Conservation (phyloP, 1,140 invertebrate genomes). For the Pseudoatta argentina region DNA sequence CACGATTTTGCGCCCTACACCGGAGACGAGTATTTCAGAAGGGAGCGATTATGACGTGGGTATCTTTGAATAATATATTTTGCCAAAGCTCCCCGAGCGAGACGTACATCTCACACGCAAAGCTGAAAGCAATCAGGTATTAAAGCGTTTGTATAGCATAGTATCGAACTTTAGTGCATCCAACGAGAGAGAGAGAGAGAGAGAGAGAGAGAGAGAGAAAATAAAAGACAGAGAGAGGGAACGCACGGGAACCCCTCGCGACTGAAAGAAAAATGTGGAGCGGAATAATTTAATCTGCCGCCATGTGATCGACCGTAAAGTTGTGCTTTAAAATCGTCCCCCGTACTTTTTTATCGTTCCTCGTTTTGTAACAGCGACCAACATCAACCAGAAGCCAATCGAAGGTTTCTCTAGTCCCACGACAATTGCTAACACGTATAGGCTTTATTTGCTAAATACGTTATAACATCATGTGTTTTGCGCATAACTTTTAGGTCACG, state of each 20-base stretch:
- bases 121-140: slow-evolving; percentile 46
- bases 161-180: slow-evolving; percentile 26
- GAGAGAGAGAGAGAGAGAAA: not conserved
- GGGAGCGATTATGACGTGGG: slow-evolving; percentile 11
- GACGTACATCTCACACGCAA: not conserved
- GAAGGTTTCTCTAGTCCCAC: not conserved
- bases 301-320: slow-evolving; percentile 58
- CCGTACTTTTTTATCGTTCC: slow-evolving; percentile 42
- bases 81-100: not conserved
- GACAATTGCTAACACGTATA: not conserved
- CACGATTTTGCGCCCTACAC: slow-evolving; percentile 2
- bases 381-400: slow-evolving; percentile 25
- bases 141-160: slow-evolving; percentile 33
- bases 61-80: slow-evolving; percentile 41
- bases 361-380: slow-evolving; percentile 30
- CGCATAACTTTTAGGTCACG: not conserved
- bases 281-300: slow-evolving; percentile 59
- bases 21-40: slow-evolving; percentile 27
- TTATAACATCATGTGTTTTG: slow-evolving; percentile 11
- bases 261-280: slow-evolving; percentile 60
- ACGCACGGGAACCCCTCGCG: not conserved
- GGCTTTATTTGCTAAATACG: slow-evolving; percentile 31
- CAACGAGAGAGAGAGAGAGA: not conserved
- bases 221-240: no score
- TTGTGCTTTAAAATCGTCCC: slow-evolving; percentile 57